Evolutionary conservation across 92 coral and sea anemone genomes (phyloP), one percentile per base, ranked within the genome.

Genomic region (Palythoa caribaeorum): DNA sequence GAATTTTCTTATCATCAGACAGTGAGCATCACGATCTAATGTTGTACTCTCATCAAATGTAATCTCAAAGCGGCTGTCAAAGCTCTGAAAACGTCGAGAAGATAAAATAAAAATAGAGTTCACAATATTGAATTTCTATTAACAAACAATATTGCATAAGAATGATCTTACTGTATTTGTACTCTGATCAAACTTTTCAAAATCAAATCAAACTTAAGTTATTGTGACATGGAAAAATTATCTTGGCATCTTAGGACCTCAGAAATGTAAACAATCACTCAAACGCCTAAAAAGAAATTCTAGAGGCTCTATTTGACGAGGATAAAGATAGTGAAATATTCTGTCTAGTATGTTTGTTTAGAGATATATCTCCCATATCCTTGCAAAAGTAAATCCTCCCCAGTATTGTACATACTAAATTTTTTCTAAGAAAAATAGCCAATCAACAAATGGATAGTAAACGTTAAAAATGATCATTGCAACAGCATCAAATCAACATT

Each of bases 281-380:
- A 73, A 73, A 73, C 35, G 35, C 78, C 40, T 73, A 73, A 73
- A 73, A 73, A 73, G 37, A 73, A 73, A 51, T 73, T 51, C 37
- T 16, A 73, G 78, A 73, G 39, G 78, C 78, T 35, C 78, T 51
- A 73, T 73, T 73, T 73, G 79, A 40, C 36, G 79, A 70, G 75
- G 38, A 40, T 40, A 70, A 21, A 28, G 28, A 28, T 28, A 28
- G 28, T 28, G 28, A 28, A 28, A 28, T 28, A 28, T 28, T n/a
- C n/a, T 70, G 37, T 28, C 28, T 28, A 28, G 28, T 28, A 28
- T 28, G 28, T 28, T 28, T 28, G 28, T 28, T 28, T 28, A 28
- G 28, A 28, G 28, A 28, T 28, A 28, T 28, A 28, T 28, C 28
- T 28, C 28, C 28, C 79, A 74, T 17, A 28, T 36, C 79, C 79